Conservation (phyloP, 2,888 invertebrate genomes). For the Dolomedes plantarius region DNA sequence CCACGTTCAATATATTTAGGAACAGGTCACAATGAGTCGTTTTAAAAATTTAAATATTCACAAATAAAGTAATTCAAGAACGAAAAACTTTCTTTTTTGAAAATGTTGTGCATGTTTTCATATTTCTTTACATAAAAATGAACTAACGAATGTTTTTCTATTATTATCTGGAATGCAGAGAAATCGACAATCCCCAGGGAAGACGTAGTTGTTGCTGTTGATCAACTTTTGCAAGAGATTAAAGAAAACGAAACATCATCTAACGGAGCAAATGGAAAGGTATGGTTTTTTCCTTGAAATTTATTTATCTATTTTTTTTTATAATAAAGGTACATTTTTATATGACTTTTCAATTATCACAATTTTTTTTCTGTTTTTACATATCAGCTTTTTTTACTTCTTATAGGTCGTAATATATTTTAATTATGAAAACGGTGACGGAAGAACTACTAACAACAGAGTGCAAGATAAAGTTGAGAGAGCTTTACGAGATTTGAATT, state of each 20-base stretch:
- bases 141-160: too few relatives aligned
- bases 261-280: conserved; percentile 45
- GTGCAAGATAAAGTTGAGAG: not conserved
- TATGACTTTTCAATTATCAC: too few relatives aligned
- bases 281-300: too few relatives aligned
- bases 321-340: too few relatives aligned
- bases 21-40: too few relatives aligned
- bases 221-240: conserved; percentile 32
- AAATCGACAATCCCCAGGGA: conserved; percentile 12
- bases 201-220: conserved; percentile 38
- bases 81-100: too few relatives aligned
- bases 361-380: not conserved
- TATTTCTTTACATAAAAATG: too few relatives aligned
- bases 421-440: conserved; percentile 22
- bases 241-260: conserved; percentile 34
- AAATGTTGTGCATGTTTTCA: too few relatives aligned
- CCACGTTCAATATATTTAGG: too few relatives aligned
- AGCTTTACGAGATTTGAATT: conserved; percentile 28
- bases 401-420: conserved; percentile 51
- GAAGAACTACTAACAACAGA: not conserved
- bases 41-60: too few relatives aligned
- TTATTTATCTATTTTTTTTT: not conserved
- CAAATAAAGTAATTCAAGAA: too few relatives aligned
- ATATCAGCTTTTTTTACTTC: not conserved
- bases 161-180: too few relatives aligned